Evolutionary conservation across 2,113 vertebrate species (phyloP).

Genomic region (Takifugu flavidus): DNA sequence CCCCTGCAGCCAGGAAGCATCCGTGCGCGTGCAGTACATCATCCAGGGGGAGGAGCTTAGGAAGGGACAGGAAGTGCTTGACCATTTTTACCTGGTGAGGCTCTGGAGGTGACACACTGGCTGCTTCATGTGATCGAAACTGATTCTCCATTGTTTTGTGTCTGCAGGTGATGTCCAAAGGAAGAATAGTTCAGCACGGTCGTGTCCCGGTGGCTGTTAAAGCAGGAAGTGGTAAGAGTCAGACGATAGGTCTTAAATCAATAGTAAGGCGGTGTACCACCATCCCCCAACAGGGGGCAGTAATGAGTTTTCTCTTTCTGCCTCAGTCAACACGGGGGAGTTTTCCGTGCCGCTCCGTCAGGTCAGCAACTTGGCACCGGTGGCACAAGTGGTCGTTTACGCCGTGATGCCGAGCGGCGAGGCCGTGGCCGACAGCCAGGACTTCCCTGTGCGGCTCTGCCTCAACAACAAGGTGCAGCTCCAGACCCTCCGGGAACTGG

Average conservation of each 20-base stretch:
- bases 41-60: conserved; percentile 60
- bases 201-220: conserved; percentile 38
- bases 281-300: too few species aligned
- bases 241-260: too few species aligned
- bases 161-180: conserved; percentile 70
- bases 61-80: conserved; percentile 35
- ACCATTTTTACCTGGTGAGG: conserved; percentile 70
- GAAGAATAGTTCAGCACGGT: conserved; percentile 53
- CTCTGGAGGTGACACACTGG: neutral
- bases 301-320: neutral
- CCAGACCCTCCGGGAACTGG: neutral
- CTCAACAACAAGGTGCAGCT: conserved; percentile 80
- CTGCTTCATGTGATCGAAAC: neutral
- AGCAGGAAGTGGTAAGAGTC: conserved; percentile 32
- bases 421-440: conserved; percentile 79
- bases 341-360: conserved; percentile 63
- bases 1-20: conserved; percentile 40
- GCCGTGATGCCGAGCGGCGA: conserved; percentile 75
- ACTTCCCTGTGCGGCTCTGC: conserved; percentile 76
- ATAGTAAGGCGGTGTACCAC: too few species aligned
- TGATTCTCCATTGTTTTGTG: neutral
- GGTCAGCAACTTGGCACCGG: conserved; percentile 70
- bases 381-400: conserved; percentile 81
- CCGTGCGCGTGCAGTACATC: conserved; percentile 61
- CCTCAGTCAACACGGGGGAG: conserved; percentile 67